Base-by-base conservation (phyloP, 2,797 vertebrate species). In the Parotocinclus haroldoi region DNA sequence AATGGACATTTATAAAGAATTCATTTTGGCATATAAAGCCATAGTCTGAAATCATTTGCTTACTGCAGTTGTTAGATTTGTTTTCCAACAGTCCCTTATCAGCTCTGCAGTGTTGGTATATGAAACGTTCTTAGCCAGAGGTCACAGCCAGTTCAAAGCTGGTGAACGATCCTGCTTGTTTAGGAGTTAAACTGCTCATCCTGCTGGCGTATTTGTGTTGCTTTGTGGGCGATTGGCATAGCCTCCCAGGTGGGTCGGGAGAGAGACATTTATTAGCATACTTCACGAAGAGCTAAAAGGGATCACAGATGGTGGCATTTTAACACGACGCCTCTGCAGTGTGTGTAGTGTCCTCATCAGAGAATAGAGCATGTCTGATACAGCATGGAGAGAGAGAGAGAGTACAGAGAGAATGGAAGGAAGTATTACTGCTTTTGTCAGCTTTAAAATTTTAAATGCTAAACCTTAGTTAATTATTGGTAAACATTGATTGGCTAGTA, bases 301-400 rank as follows among this genome's bases (percentile, higher is more conserved):
- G 58, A 63, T 67, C 58, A 53, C 59, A 72, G 58, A 76, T 69
- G 58, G 75, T 64, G 46, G 53, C 44, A 66, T 73, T 67, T 71
- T 56, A 58, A 67, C 59, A 67, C 45, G 54, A 55, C 49, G 36
- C 55, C 58, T 62, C 54, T 69, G 51, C 44, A 54, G 14, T 49
- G 45, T 52, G 66, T 27, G 27, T 45, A 66, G 57, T 46, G 44
- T 38, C 37, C 44, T 27, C 51, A 63, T 53, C 16, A 14, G 39
- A 51, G 39, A 40, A 57, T 2, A 27, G 58, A 44, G 52, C 39
- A 14, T 16, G 9, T 44, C 40, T 44, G 39, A 37, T 18, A 50
- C 18, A 12, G n/a, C 14, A 64, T 3, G 1, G 13, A 60, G 27
- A 59, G 52, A 16, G 19, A 61, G 49, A 42, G 36, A 18, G 13